Evolutionary conservation across 2,113 vertebrate genomes (phyloP), one percentile per base, ranked within the genome.

Genomic region (Fukomys damarensis): DNA sequence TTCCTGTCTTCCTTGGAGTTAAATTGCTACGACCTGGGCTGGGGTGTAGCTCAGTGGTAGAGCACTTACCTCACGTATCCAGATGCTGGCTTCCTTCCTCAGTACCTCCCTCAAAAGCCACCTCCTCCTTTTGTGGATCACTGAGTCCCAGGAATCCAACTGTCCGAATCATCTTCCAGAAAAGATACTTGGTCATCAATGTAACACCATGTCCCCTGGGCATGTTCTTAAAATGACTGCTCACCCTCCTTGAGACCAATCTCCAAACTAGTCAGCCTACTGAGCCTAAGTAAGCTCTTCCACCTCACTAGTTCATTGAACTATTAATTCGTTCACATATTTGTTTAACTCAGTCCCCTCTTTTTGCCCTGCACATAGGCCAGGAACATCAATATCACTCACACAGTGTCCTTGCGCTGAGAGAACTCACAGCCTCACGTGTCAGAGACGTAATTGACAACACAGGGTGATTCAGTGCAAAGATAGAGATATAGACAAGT

Each of bases 271-370:
- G 17, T 66, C 49, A 92, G 61, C 22, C 13, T 11, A 46, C 56
- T 46, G 81, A 76, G 43, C 19, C 46, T 10, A 38, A 30, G 59
- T 10, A 38, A 30, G 59, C 20, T 92, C 90, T 87, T 81, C 43
- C 77, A 77, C 52, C 41, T 79, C 32, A 28, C 41, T 70, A 24
- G 46, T 76, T 95, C 30, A 79, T 80, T 94, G 49, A 43, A 84
- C 63, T 79, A 72, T 80, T 72, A 63, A 38, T 92, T 88, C 49
- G 77, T 83, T 93, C 65, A 61, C 59, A 58, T 80, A 79, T 94
- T 82, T 56, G 61, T 65, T 58, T 91, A 56, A 94, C 32, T 93
- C 22, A 52, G 32, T 72, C 89, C 65, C 41, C 86, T 38, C 35
- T 85, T 41, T n/a, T 16, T 38, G 22, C 35, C 24, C 54, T 81